Percentiles rank a stretch among this genome's conserved stretches.
phyloP scores from a whole-genome alignment of 1,140 invertebrate species.

The Choristoneura fumiferana region DNA sequence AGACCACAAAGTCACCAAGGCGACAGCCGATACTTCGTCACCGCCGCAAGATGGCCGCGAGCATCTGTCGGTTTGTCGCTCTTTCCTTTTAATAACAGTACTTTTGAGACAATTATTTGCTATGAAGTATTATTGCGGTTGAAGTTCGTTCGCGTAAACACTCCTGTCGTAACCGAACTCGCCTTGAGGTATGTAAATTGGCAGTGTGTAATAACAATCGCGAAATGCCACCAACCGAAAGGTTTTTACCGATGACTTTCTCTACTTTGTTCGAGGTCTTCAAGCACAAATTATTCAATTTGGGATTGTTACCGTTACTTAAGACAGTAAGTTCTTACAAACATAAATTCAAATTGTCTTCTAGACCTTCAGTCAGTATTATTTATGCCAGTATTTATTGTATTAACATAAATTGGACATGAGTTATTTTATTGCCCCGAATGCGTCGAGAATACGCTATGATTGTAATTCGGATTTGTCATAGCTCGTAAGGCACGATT shows the following conservation, averaged over 20 bases:
- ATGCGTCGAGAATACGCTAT: conserved; percentile 64
- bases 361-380: conserved; percentile 54
- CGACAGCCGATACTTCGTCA: conserved; percentile 45
- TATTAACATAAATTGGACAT: conserved; percentile 78
- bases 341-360: conserved; percentile 73
- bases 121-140: conserved; percentile 62
- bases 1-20: conserved; percentile 65
- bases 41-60: conserved; percentile 70
- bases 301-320: conserved; percentile 20
- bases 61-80: conserved; percentile 75
- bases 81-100: conserved; percentile 62
- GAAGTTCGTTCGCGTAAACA: conserved; percentile 51
- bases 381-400: conserved; percentile 77
- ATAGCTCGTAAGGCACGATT: conserved; percentile 68
- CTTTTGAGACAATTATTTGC: conserved; percentile 65
- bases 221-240: not conserved
- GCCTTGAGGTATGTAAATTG: conserved; percentile 58
- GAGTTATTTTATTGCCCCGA: conserved; percentile 75
- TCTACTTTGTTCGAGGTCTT: not conserved
- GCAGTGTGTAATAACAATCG: conserved; percentile 1
- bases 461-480: conserved; percentile 74
- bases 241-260: not conserved
- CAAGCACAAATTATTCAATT: conserved; percentile 43
- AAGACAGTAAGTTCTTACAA: conserved; percentile 47
- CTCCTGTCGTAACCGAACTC: conserved; percentile 47